Evolutionary conservation across 2,797 vertebrate genomes (phyloP).

Genomic region (Phoeniculus purpureus): DNA sequence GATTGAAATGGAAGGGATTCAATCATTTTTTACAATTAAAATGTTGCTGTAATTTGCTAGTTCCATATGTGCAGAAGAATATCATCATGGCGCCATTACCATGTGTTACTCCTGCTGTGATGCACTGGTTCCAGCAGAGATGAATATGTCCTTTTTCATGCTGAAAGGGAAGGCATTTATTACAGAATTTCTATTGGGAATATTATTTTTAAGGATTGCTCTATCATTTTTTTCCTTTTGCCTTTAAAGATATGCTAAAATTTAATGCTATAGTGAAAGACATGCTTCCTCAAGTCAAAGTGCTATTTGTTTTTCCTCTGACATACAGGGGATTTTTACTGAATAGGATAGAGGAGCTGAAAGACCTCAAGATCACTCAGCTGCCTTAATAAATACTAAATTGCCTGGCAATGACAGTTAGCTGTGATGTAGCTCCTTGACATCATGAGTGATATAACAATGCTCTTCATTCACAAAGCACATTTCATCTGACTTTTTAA

Average conservation of each 20-base stretch:
- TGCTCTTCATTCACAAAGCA: not conserved
- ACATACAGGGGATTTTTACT: not conserved
- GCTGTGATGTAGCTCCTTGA: not conserved
- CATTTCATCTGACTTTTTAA: not conserved
- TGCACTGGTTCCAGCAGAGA: not conserved
- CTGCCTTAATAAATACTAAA: not conserved
- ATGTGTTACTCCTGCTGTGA: not conserved
- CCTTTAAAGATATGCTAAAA: not conserved
- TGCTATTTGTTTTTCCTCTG: conserved; percentile 3
- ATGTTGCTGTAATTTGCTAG: conserved; percentile 21
- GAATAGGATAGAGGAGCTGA: not conserved
- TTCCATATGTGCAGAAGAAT: conserved; percentile 3
- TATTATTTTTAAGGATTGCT: not conserved
- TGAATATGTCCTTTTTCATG: not conserved
- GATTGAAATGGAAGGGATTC: conserved; percentile 60
- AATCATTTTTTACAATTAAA: conserved; percentile 69
- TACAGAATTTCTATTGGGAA: not conserved
- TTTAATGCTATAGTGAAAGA: conserved; percentile 14
- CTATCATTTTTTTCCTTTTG: not conserved
- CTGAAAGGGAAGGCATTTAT: not conserved
- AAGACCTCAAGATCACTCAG: not conserved
- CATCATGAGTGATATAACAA: not conserved
- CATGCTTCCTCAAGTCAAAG: not conserved
- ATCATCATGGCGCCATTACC: not conserved
- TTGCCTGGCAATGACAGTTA: conserved; percentile 13